Conservation (phyloP, 2,797 vertebrate species). For the Hippoglossus hippoglossus region DNA sequence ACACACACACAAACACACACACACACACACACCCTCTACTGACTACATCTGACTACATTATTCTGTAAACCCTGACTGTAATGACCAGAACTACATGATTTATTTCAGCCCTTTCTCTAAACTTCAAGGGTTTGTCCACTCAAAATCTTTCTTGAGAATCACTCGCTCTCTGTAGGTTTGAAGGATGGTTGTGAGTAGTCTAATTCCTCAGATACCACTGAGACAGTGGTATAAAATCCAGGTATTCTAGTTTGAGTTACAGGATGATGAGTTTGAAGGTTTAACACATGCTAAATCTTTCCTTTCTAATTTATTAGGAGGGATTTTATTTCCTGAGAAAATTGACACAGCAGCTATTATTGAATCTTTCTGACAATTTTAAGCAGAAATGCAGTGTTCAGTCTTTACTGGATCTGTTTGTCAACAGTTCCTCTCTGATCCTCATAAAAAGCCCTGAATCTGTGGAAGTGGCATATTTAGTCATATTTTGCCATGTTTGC, state of each 20-base stretch:
- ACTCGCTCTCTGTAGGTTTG: not conserved
- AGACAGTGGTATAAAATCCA: not conserved
- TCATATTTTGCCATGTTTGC: not conserved
- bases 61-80: not conserved
- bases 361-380: not conserved
- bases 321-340: not conserved
- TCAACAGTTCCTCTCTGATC: too few relatives aligned
- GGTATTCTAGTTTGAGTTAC: not conserved
- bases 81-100: constrained; percentile 2
- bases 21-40: constrained; percentile 21
- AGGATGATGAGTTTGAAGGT: not conserved
- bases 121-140: not conserved
- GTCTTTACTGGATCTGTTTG: too few relatives aligned
- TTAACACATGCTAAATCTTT: not conserved
- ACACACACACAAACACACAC: not conserved
- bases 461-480: not conserved
- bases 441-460: too few relatives aligned
- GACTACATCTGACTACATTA: constrained; percentile 5
- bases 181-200: too few relatives aligned
- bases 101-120: not conserved
- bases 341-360: not conserved
- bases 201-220: not conserved
- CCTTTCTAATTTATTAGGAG: not conserved
- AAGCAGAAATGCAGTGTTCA: not conserved
- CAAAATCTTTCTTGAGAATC: not conserved